These are phyloP conservation scores for Drosophila pallidifrons DNA, from an alignment of 1,140 invertebrate genomes.

Conservation along the genomic window DNA sequence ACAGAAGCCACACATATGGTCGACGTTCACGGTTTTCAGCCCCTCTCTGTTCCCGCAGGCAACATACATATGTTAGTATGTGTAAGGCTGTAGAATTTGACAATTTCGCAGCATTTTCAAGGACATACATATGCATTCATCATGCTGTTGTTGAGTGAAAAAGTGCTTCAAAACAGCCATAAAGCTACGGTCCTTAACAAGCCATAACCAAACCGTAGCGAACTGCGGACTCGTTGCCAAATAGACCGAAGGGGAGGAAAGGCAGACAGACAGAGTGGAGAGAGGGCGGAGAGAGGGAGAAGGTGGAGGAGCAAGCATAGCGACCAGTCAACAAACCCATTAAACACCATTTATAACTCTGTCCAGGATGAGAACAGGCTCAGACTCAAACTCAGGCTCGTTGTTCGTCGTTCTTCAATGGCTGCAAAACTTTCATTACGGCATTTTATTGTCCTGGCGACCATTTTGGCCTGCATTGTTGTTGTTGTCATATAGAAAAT, in stretches of 20 bases:
- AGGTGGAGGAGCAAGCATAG: neutral
- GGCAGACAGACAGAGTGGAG: neutral
- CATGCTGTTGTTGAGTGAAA: conserved; percentile 41
- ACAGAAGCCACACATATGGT: neutral
- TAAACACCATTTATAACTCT: conserved; percentile 79
- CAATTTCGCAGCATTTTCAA: conserved; percentile 54
- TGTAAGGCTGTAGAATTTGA: conserved; percentile 31
- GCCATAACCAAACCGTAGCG: conserved; percentile 12
- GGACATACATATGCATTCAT: conserved; percentile 63
- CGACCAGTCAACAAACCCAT: conserved; percentile 80
- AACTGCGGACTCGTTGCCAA: neutral
- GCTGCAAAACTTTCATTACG: conserved; percentile 76
- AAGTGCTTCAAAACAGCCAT: conserved; percentile 44
- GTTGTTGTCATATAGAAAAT: conserved; percentile 57
- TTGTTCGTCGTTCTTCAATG: conserved; percentile 7
- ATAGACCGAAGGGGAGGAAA: conserved; percentile 5
- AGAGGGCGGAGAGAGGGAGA: too few species aligned
- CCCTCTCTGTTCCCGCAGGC: neutral
- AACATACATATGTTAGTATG: neutral
- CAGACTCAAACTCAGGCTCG: too few species aligned
- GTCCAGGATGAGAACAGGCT: conserved; percentile 3
- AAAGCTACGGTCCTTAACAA: conserved; percentile 40
- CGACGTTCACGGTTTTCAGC: neutral
- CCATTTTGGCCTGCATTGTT: conserved; percentile 58
- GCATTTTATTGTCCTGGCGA: conserved; percentile 74